Base-by-base conservation (phyloP, 2,888 invertebrate genomes). In the Sturmia bella region DNA sequence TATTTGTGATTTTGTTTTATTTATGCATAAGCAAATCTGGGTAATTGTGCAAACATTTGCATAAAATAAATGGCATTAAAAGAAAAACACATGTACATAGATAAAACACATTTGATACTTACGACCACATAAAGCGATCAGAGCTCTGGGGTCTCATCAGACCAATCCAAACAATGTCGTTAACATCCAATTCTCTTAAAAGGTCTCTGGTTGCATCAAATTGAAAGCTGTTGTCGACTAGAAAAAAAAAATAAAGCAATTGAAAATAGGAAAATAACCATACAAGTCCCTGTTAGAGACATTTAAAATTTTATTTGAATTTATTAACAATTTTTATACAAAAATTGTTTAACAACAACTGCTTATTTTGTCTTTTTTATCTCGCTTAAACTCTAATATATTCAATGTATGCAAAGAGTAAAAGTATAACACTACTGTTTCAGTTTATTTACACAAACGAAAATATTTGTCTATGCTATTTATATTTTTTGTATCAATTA, bases 151-250 rank as follows among this genome's bases (percentile, higher is more conserved):
- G 93, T 86, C 94, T 94, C 87, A 95, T 95, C 84, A 96, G 92
- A 79, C 95, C 95, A 86, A 95, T 95, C 95, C 95, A 96, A 80
- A 95, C 95, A 69, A 94, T 94, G 88, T 94, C 95, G 50, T 94
- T 93, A 81, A 95, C 95, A 89, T 95, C 95, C 91, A 95, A 90
- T 89, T 95, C 95, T 89, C 95, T 95, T 84, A 95, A 92, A 88
- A 95, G 95, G 32, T 95, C 95, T 84, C 95, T 92, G 69, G 95
- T 94, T 48, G 95, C 95, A 88, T 95, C 95, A 88, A 94, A 95
- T 91, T 95, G 95, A 48, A 94, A 94, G 82, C 94, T 94, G 78
- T 94, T 94, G 88, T 95, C 95, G 87, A 95, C 95, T 96, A 41
- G 75, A 73, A 24, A 64, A 48, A 59, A 69, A 77, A 50, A 50